Base-by-base conservation (phyloP, 2,113 vertebrate genomes). In the Strigops habroptila region DNA sequence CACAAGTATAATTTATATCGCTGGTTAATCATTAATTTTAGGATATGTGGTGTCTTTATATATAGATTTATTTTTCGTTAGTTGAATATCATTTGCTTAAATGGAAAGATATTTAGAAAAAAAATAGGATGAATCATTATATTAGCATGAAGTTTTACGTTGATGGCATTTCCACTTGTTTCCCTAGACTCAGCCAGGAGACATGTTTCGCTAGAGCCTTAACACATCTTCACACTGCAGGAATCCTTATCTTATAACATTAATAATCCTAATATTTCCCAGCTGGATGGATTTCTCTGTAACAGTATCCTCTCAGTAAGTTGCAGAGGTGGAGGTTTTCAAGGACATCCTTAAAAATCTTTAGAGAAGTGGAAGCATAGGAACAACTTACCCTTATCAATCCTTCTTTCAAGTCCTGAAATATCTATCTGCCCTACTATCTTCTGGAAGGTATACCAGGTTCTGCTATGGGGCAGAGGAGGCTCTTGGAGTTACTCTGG, bases 1-100 rank as follows among this genome's bases (percentile, higher is more conserved):
- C 0, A 0, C 3, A 62, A 63, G 10, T n/a, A n/a, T 52, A 12
- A 21, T 51, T 83, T 52, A 2, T n/a, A 27, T 43, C 4, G 1
- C 33, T 65, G 12, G 4, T 44, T 88, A 52, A 63, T 69, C 1
- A 31, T 21, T 73, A 13, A 57, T 65, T 62, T 94, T 75, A 83
- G 11, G 6, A 37, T 53, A 27, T 62, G 1, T 3, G 16, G 3
- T 67, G n/a, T 33, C 60, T 74, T 83, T 69, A n/a, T 37, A 41
- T 21, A 18, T 9, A 44, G 7, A 48, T 48, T 55, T 68, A 35
- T 30, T 86, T 92, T 82, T 80, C 7, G 57, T 77, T 81, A 48
- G 43, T 49, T 85, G 4, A 75, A n/a, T 70, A 74, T 6, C 1
- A 37, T 48, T 81, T 89, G 11, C 15, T 67, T 65, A 57, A 88